Evolutionary conservation across 2,888 invertebrate species (phyloP), one percentile per base, ranked within the genome.

Genomic region (Elysia crispata): DNA sequence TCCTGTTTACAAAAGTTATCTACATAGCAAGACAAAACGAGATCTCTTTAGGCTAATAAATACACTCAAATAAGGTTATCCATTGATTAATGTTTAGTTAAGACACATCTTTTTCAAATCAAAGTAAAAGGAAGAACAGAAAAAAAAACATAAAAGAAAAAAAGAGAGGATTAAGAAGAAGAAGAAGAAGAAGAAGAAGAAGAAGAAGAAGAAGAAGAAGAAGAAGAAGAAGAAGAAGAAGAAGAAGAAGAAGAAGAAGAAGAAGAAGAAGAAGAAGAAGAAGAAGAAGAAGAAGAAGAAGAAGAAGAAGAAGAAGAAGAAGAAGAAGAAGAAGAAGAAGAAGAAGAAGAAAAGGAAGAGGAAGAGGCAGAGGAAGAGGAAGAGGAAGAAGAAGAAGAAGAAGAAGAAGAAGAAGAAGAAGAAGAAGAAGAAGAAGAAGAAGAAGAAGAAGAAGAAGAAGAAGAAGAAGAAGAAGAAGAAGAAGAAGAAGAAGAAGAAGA

Each of bases 381-480:
- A 70, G 70, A 13, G 33, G 70, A 3, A 70, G 41, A 3, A 70
- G 70, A 11, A 70, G 70, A 31, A 70, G 70, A 31, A 70, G 70
- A 31, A 70, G 70, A 31, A 70, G 70, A 31, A 70, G 70, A 15
- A 28, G 23, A 15, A 70, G 70, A 31, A 70, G 33, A 8, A 70
- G 70, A 8, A 33, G 33, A 11, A 70, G 41, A 11, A 70, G 70
- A 1, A 70, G 70, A 31, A 20, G 15, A 8, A 30, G 49, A 1
- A 23, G 23, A 8, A 50, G 23, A 3, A 73, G 25, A 49, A 73
- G n/a, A 3, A 30, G 49, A 6, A 49, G 72, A 41, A 49, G 49
- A 41, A 49, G 72, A 41, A 49, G 72, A 13, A 72, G 72, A 41
- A 72, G 72, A 41, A 72, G 72, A 41, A 72, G 72, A 6, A 72